Conservation (phyloP, 2,888 invertebrate species). For the Polydrusus tereticollis region DNA sequence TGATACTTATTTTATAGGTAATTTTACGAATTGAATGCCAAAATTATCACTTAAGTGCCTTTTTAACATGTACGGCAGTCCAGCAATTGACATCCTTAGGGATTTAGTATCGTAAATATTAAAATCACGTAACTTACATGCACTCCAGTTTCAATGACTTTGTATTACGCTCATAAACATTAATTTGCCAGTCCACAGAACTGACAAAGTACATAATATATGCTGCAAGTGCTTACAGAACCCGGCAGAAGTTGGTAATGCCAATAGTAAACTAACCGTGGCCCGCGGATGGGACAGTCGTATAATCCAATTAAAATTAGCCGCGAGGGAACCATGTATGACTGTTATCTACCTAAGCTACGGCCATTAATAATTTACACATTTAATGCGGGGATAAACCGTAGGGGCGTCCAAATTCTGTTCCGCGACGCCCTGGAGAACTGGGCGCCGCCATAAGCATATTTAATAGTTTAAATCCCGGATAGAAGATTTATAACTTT, state of each 20-base stretch:
- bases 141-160: neutral
- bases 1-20: too few relatives aligned
- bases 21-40: too few relatives aligned
- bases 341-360: constrained; percentile 64
- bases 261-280: constrained; percentile 42
- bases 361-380: constrained; percentile 65
- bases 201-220: constrained; percentile 32
- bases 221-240: constrained; percentile 13
- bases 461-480: constrained; percentile 56
- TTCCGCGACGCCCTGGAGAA: constrained; percentile 46
- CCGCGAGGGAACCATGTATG: constrained; percentile 62
- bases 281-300: constrained; percentile 56
- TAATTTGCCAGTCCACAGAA: neutral
- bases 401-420: constrained; percentile 20
- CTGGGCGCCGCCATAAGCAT: constrained; percentile 53
- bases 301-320: constrained; percentile 66
- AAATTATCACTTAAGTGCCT: too few relatives aligned
- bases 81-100: too few relatives aligned
- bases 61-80: too few relatives aligned
- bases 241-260: constrained; percentile 26
- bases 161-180: constrained; percentile 7
- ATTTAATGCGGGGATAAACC: constrained; percentile 60
- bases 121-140: neutral
- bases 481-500: constrained; percentile 48
- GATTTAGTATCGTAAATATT: neutral